phyloP scores from a whole-genome alignment of 1,140 invertebrate genomes.

The Druon quercuslanigerum region DNA sequence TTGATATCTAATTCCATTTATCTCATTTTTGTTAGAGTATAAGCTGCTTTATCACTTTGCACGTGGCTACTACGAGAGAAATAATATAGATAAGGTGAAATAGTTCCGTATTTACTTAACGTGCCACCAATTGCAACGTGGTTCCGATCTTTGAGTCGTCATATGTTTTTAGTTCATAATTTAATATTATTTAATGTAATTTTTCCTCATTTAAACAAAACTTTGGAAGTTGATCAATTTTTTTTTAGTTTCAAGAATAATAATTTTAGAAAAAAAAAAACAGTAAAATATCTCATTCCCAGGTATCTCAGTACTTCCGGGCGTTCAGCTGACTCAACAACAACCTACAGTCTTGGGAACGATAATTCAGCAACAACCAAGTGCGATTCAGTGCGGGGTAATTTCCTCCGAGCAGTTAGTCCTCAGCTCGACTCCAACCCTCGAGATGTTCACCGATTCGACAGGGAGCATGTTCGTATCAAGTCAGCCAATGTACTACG shows the following conservation, averaged over 20 bases:
- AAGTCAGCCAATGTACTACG: constrained; percentile 86
- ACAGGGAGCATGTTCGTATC: constrained; percentile 82
- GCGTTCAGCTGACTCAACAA: constrained; percentile 75
- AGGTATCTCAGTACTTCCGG: constrained; percentile 77
- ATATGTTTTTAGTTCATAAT: too few relatives aligned
- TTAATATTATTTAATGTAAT: too few relatives aligned
- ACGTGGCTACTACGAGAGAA: too few relatives aligned
- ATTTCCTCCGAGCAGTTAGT: constrained; percentile 78
- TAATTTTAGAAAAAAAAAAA: background rate
- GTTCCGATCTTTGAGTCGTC: too few relatives aligned
- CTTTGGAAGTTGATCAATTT: too few relatives aligned
- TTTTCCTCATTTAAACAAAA: too few relatives aligned
- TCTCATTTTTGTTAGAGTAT: too few relatives aligned
- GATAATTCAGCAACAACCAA: constrained; percentile 78
- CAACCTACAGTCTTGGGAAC: constrained; percentile 79
- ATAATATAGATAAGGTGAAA: too few relatives aligned
- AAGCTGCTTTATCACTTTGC: too few relatives aligned
- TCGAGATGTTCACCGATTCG: constrained; percentile 83
- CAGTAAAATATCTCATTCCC: background rate
- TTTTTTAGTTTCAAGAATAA: background rate
- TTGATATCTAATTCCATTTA: too few relatives aligned
- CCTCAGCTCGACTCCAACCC: constrained; percentile 80
- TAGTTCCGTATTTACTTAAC: too few relatives aligned
- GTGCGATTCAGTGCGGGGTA: constrained; percentile 77
- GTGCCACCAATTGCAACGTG: too few relatives aligned